Evolutionary conservation across 2,113 vertebrate genomes (phyloP).

Genomic region (Podiceps cristatus): DNA sequence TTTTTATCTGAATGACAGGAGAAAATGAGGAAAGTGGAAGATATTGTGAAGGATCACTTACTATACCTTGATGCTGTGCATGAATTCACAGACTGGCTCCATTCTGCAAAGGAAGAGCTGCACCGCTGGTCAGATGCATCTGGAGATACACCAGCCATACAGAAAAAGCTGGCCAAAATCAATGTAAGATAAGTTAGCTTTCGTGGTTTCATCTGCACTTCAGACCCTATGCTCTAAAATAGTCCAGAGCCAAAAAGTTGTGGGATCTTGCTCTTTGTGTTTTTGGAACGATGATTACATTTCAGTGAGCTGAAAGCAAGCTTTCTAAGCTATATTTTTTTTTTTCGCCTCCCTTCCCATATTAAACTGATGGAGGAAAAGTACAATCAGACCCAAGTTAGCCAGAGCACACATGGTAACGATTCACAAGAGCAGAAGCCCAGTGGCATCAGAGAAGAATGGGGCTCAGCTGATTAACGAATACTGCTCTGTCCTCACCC

Average conservation of each 20-base stretch:
- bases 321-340: neutral
- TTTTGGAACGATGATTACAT: neutral
- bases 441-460: neutral
- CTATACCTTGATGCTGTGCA: slow-evolving; percentile 91
- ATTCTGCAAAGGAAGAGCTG: slow-evolving; percentile 95
- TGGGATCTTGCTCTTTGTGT: neutral
- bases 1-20: slow-evolving; percentile 74
- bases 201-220: neutral
- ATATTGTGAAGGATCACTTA: slow-evolving; percentile 91
- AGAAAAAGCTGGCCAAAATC: slow-evolving; percentile 89
- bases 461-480: slow-evolving; percentile 1
- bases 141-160: slow-evolving; percentile 84
- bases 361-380: neutral
- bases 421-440: neutral
- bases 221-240: neutral
- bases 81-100: slow-evolving; percentile 95
- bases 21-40: slow-evolving; percentile 89
- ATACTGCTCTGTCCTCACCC: neutral
- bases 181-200: slow-evolving; percentile 79
- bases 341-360: neutral
- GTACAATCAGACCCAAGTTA: neutral
- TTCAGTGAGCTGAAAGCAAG: neutral
- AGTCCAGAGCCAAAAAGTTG: neutral
- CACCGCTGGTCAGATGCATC: slow-evolving; percentile 93
- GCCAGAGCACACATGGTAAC: neutral